Conservation (phyloP, 2,113 vertebrate genomes). For the Neodon shergylaensis region DNA sequence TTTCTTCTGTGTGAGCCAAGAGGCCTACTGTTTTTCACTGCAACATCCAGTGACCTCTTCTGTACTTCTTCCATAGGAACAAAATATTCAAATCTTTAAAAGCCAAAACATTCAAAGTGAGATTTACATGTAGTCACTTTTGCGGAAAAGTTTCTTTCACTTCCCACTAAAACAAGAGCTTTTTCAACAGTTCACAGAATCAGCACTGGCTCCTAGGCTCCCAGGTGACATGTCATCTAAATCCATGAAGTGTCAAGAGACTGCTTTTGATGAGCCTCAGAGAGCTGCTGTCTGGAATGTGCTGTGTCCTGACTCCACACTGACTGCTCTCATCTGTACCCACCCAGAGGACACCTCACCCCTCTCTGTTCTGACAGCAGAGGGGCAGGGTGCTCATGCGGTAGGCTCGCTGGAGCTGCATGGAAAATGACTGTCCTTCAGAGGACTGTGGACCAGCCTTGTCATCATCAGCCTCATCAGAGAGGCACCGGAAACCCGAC, state of each 20-base stretch:
- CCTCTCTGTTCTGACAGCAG: neutral
- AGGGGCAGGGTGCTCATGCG: neutral
- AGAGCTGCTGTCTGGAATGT: too few relatives aligned
- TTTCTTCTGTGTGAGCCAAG: constrained; percentile 92
- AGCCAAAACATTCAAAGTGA: constrained; percentile 44
- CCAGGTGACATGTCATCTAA: neutral
- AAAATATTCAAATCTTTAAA: constrained; percentile 93
- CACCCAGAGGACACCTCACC: neutral
- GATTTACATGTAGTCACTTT: constrained; percentile 33
- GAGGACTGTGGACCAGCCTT: neutral
- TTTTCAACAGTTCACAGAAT: neutral
- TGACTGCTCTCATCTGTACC: neutral
- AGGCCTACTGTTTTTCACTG: constrained; percentile 94
- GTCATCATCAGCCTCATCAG: neutral
- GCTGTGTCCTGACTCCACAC: neutral
- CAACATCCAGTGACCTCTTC: constrained; percentile 91
- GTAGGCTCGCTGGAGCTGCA: neutral
- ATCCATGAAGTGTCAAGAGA: neutral
- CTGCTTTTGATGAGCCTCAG: neutral
- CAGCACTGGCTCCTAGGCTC: neutral
- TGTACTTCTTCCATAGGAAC: constrained; percentile 89
- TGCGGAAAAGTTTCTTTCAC: neutral
- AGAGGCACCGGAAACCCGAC: neutral
- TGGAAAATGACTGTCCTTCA: neutral
- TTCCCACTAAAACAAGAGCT: constrained; percentile 4